Evolutionary conservation across 2,888 invertebrate genomes (phyloP), one percentile per base, ranked within the genome.

Genomic region (Hydrotaea diabolus): DNA sequence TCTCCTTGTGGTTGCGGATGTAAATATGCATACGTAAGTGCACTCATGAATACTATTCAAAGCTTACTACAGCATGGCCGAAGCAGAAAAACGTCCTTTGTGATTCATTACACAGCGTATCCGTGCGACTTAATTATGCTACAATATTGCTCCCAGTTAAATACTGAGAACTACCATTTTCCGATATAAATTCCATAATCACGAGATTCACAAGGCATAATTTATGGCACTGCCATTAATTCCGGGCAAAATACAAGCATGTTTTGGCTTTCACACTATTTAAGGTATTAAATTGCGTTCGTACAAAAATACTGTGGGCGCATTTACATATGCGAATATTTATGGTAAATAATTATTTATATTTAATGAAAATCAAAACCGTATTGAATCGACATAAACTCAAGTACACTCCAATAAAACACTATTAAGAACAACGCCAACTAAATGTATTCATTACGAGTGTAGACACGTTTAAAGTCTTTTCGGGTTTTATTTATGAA

Each of bases 141-240:
- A n/a, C n/a, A n/a, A n/a, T 62, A 23, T 36, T n/a, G 62, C 31
- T 31, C 62, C 31, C 31, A 36, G 62, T 62, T n/a, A 62, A 31
- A 31, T 62, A 36, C 15, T 31, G 62, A 26, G 31, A 3, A 15
- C 7, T 7, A 31, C 31, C 2, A 59, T 23, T 26, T 62, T 62
- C 31, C 26, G n/a, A 31, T 62, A 62, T 62, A 62, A 62, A 62
- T 62, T 31, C 26, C 62, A 36, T 62, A 62, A 62, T 62, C 62
- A 62, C n/a, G 36, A 36, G 15, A 31, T n/a, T 26, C 62, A 62
- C 15, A 62, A 31, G 62, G n/a, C 31, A 62, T 62, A 23, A 62
- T 62, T 62, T 62, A 62, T 62, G 26, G 23, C 62, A 17, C 62
- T 8, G 36, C 62, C 62, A 62, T 62, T 26, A 62, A 62, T 62